Evolutionary conservation across 2,888 invertebrate genomes (phyloP), one percentile per base, ranked within the genome.

Genomic region (Gymnocheta viridis): DNA sequence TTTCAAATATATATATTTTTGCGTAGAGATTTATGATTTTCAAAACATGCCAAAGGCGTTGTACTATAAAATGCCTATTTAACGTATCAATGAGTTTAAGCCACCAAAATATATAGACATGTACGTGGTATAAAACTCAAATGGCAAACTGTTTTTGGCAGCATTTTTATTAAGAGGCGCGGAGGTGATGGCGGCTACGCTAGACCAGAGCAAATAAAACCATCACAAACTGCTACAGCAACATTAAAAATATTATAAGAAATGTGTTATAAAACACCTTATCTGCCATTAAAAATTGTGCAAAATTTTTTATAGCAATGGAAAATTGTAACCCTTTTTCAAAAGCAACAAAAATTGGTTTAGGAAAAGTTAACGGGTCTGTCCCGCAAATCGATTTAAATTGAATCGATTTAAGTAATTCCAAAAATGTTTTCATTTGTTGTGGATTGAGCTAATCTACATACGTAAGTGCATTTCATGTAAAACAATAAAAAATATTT

Each of bases 61-160:
- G 56, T 81, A 7, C 56, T 81, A 84, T 84, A 72, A 84, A 80
- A 81, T 60, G 67, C 58, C 80, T 76, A 80, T 83, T 83, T 83
- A 83, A 80, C 83, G 83, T 80, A 80, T 83, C 83, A 80, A 80
- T 83, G 83, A 76, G 60, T 83, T 72, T 83, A 72, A 58, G 35
- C 78, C 77, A 69, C 47, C 67, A 54, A 66, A 58, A 49, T 44
- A 44, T 66, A 51, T 29, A 32, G 73, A 19, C 22, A 22, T 32
- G 9, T 49, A 62, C 49, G n/a, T 49, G 35, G 27, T 38, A 17
- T 49, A 14, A 44, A 44, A 67, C 47, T 38, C 17, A 19, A 51
- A 69, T n/a, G 22, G 38, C 22, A 32, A 69, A 69, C 27, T 27
- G 41, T 51, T 81, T 73, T 74, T 74, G 67, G 81, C 74, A 81